Evolutionary conservation across 64 coral and sea anemone species (phyloP).

Genomic region (Acropora yongei): DNA sequence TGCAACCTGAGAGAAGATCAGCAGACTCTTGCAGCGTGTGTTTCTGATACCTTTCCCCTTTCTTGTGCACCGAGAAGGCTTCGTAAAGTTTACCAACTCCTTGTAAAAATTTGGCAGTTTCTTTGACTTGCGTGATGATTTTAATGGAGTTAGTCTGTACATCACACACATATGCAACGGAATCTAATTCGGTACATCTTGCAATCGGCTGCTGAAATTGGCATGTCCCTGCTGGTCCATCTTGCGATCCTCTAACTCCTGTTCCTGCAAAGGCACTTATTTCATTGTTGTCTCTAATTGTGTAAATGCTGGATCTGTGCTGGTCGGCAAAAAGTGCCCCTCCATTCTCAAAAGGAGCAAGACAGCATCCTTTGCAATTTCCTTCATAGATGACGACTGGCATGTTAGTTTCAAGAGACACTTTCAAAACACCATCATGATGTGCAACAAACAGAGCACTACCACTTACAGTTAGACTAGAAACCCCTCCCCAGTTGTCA

Average conservation of each 20-base stretch:
- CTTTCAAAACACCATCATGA: neutral
- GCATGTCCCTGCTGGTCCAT: conserved; percentile 18
- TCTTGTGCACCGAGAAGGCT: conserved; percentile 31
- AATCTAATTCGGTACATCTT: conserved; percentile 1
- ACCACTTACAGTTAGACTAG: conserved; percentile 19
- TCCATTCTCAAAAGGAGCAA: conserved; percentile 12
- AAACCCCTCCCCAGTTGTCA: conserved; percentile 18
- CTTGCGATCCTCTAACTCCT: neutral
- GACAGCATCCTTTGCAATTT: conserved; percentile 6
- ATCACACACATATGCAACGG: conserved; percentile 49
- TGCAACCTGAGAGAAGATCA: conserved; percentile 16
- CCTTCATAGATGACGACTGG: neutral
- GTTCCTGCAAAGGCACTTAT: conserved; percentile 15
- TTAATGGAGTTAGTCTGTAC: conserved; percentile 37
- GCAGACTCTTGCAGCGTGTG: conserved; percentile 20
- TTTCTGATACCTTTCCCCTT: conserved; percentile 4
- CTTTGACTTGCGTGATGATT: conserved; percentile 12
- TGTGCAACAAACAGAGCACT: conserved; percentile 38
- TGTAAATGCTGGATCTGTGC: neutral
- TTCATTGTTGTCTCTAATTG: neutral
- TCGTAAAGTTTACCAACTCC: conserved; percentile 14
- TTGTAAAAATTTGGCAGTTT: conserved; percentile 39
- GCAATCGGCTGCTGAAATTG: conserved; percentile 35
- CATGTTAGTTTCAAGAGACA: conserved; percentile 5
- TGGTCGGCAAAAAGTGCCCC: conserved; percentile 19